Evolutionary conservation across 2,797 vertebrate species (phyloP), one percentile per base, ranked within the genome.

Genomic region (Pangasius larnaudii): DNA sequence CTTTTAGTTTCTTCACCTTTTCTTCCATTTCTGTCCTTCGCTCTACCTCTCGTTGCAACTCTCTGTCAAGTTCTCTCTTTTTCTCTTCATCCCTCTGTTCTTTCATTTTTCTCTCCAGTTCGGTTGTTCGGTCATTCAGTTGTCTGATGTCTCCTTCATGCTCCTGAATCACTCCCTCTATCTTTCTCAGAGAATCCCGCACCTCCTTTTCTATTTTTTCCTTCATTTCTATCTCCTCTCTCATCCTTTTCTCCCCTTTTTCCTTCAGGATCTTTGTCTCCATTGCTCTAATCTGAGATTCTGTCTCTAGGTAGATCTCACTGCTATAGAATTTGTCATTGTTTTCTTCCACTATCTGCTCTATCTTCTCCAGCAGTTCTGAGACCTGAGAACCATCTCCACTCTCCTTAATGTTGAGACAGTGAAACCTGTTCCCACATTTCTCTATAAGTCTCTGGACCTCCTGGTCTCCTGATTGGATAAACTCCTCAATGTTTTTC

Each of bases 1-100:
- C 74, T 74, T 87, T 87, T 27, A 77, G 59, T 88, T 33, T 74
- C 58, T 49, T 71, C 30, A 84, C 53, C 53, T 78, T 81, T 63
- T 30, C 58, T 46, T 85, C 63, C 65, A 85, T 59, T 24, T 89
- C 53, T 36, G 36, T 80, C 39, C 74, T 79, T 33, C 22, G 24
- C n/a, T 58, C 46, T 30, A 56, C 1, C 33, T 86, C 84, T 82
- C 19, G 9, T 59, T 80, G 4, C 53, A 80, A 19, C 14, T 56
- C n/a, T 13, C 0, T 10, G 14, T 58, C 51, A 30, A 58, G n/a
- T 30, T 79, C 77, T 56, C 24, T 56, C 72, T 39, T 84, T 7
- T 56, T 2, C 11, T 36, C 61, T 27, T 72, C 71, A 72, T 42
- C 65, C 14, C 1, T 33, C 30, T 69, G 30, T 69, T 69, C 65